Evolutionary conservation across 2,113 vertebrate species (phyloP), one percentile per base, ranked within the genome.

Genomic region (Mesocricetus auratus): DNA sequence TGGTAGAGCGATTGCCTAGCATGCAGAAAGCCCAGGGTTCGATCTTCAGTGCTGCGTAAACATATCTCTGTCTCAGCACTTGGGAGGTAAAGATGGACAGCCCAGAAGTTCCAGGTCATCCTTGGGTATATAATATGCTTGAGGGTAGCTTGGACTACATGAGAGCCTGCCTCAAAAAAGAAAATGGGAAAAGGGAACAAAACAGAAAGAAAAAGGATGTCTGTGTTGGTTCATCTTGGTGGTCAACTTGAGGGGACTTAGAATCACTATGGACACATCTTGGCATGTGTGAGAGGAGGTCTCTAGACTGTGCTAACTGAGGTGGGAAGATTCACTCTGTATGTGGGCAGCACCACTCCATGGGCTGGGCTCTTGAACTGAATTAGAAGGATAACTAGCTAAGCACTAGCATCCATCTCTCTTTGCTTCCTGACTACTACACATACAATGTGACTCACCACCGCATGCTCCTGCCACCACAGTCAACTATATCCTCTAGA

Each of bases 381-480:
- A 31, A 79, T 16, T 7, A 19, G 47, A 79, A 53, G 77, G 47
- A 79, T 31, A 36, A 85, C 39, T 17, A 45, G 56, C 26, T 64
- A 24, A 16, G 15, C 58, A 64, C 29, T 9, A 5, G 74, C 24
- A 16, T 62, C 36, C 21, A 39, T 83, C n/a, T 83, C 36, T 82
- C 79, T 39, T 39, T 19, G 58, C 24, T 85, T 64, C 81, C 58
- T 9, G 15, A 42, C 81, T 45, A 42, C n/a, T 45, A 42, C n/a
- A 42, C 12, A 10, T 10, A 15, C 12, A 10, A 58, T 42, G n/a
- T 19, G n/a, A 60, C n/a, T 5, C 33, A n/a, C 6, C 0, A 17
- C 39, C 8, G 31, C 26, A 8, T 8, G 17, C 15, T 21, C 42
- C 60, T 66, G 42, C 62, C 29, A 17, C n/a, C 26, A 1, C 36